phyloP scores from a whole-genome alignment of 2,888 invertebrate genomes.

The Fissipunctia ypsillon region DNA sequence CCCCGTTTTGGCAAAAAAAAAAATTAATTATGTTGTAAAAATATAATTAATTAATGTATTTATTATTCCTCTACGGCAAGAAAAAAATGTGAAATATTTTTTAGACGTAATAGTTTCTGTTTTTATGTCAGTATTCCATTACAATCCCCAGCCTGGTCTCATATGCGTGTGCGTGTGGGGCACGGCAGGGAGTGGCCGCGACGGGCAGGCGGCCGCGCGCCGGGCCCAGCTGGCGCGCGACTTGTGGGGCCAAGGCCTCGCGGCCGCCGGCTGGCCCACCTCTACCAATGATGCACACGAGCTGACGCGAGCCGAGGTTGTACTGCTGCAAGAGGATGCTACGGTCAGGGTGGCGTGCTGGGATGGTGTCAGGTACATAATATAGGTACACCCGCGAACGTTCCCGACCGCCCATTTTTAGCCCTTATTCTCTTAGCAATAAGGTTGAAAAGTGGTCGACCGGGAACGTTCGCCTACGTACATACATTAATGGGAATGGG shows the following conservation, averaged over 20 bases:
- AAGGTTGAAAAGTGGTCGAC: no score
- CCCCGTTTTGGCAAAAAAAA: no score
- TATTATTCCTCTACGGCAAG: no score
- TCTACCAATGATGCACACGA: conserved; percentile 74
- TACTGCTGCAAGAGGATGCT: conserved; percentile 73
- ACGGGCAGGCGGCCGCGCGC: conserved; percentile 71
- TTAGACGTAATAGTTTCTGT: neutral
- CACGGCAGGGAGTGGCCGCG: conserved; percentile 73
- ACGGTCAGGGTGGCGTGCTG: conserved; percentile 73
- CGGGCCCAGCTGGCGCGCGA: conserved; percentile 80
- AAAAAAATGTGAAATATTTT: neutral
- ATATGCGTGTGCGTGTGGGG: conserved; percentile 81
- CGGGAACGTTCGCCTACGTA: no score
- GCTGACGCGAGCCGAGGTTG: conserved; percentile 68
- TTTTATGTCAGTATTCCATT: neutral
- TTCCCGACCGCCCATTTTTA: no score
- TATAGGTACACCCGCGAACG: no score
- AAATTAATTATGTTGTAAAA: no score
- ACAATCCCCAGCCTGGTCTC: conserved; percentile 68
- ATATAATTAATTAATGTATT: no score
- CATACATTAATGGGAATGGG: no score
- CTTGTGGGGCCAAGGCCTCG: conserved; percentile 93
- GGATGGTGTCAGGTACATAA: conserved; percentile 66
- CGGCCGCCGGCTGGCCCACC: conserved; percentile 50
- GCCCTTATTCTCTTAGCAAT: no score